Percentiles rank a stretch among this genome's conserved stretches.
These are phyloP conservation scores for Mastomys coucha DNA, from an alignment of 2,113 vertebrate genomes.

Conservation along the genomic window DNA sequence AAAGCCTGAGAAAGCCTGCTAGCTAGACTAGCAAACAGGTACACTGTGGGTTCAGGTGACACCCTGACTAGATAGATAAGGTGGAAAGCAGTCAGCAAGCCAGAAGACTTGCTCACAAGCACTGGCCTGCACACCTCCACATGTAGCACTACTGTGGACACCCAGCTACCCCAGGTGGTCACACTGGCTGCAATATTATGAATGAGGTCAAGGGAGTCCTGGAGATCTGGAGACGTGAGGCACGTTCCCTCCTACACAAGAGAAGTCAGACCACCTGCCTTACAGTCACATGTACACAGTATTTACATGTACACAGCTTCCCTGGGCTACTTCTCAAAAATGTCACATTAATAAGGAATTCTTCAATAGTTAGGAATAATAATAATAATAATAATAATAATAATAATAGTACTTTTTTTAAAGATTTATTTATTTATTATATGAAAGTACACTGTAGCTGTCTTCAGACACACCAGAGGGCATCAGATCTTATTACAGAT, in stretches of 20 bases:
- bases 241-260: not conserved
- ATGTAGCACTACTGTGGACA: not conserved
- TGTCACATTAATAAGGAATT: not conserved
- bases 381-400: too few relatives aligned
- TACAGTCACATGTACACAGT: not conserved
- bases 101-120: not conserved
- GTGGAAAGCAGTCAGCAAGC: not conserved
- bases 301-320: not conserved
- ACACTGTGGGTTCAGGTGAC: not conserved
- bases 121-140: not conserved
- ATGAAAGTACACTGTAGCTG: too few relatives aligned
- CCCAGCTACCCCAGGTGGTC: not conserved
- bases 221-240: not conserved
- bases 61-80: not conserved
- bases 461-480: too few relatives aligned
- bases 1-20: not conserved
- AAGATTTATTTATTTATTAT: too few relatives aligned
- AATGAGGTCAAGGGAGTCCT: not conserved
- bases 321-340: not conserved
- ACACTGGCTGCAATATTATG: not conserved
- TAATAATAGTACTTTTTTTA: too few relatives aligned
- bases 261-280: not conserved
- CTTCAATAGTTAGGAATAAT: not conserved
- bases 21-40: not conserved
- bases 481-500: too few relatives aligned